phyloP scores from a whole-genome alignment of 2,888 invertebrate species.

The Buathra laborator region DNA sequence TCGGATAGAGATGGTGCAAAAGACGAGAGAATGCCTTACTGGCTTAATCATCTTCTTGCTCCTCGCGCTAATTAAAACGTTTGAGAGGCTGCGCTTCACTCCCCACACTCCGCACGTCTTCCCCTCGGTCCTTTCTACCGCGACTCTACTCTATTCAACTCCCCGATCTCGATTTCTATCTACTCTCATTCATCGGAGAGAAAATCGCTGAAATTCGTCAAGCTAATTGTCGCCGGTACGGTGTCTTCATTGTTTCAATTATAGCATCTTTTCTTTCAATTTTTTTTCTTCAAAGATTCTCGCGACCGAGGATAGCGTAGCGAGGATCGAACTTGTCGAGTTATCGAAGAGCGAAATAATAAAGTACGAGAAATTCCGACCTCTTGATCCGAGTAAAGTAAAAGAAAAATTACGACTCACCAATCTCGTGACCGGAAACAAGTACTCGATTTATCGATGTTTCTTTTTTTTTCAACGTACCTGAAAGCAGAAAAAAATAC shows the following conservation, averaged over 20 bases:
- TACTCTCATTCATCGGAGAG: slow-evolving; percentile 45
- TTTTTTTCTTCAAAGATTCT: slow-evolving; percentile 20
- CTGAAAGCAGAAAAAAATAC: slow-evolving; percentile 71
- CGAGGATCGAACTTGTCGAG: slow-evolving; percentile 37
- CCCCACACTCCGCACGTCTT: background rate
- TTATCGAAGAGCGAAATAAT: slow-evolving; percentile 49
- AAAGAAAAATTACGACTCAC: slow-evolving; percentile 55
- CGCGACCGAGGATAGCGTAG: slow-evolving; percentile 22
- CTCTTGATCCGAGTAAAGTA: background rate
- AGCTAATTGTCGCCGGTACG: slow-evolving; percentile 55
- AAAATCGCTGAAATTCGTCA: slow-evolving; percentile 56
- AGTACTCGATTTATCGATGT: slow-evolving; percentile 44
- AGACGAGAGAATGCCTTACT: slow-evolving; percentile 43
- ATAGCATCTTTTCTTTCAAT: slow-evolving; percentile 23
- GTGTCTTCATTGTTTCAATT: slow-evolving; percentile 60
- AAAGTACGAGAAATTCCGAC: slow-evolving; percentile 27
- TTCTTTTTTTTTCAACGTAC: slow-evolving; percentile 67
- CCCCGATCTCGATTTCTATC: slow-evolving; percentile 48
- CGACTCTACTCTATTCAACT: slow-evolving; percentile 24
- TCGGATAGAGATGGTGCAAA: slow-evolving; percentile 39
- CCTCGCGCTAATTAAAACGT: slow-evolving; percentile 76
- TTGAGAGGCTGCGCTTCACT: slow-evolving; percentile 62
- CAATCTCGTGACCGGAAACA: slow-evolving; percentile 56
- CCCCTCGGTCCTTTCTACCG: slow-evolving; percentile 31
- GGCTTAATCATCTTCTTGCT: slow-evolving; percentile 70